A percentile compares a stretch with the other conserved stretches of the same genome.
phyloP scores from a whole-genome alignment of 1,140 invertebrate genomes.

The Achatina immaculata region DNA sequence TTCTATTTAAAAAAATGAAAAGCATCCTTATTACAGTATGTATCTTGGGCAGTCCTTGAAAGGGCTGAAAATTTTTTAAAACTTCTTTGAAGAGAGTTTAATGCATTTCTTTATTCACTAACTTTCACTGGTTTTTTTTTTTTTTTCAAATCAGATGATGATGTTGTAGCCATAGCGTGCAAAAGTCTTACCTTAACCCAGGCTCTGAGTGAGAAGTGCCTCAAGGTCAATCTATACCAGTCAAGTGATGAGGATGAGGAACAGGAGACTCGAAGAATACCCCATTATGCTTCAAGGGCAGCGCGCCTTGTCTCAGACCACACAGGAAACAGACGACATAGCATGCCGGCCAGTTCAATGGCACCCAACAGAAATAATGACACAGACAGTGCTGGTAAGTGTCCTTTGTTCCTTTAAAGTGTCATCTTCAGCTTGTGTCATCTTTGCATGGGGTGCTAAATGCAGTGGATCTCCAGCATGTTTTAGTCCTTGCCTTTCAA shows the following conservation, averaged over 20 bases:
- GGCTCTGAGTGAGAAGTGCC: slow-evolving; percentile 48
- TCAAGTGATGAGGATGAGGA: slow-evolving; percentile 49
- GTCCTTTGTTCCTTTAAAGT: no score
- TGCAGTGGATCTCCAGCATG: no score
- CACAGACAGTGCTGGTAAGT: slow-evolving; percentile 17
- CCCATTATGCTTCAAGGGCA: neutral
- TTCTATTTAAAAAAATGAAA: no score
- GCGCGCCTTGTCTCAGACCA: neutral
- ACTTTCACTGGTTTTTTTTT: no score
- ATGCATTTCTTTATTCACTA: no score
- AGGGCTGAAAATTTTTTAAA: no score
- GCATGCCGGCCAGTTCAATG: slow-evolving; percentile 5
- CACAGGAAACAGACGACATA: slow-evolving; percentile 11
- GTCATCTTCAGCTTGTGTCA: no score
- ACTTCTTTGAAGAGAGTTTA: no score
- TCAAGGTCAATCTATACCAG: slow-evolving; percentile 41
- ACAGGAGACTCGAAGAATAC: slow-evolving; percentile 16
- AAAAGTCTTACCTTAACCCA: slow-evolving; percentile 49
- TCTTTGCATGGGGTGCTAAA: no score
- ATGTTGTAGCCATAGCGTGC: slow-evolving; percentile 46
- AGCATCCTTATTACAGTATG: no score
- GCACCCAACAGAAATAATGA: slow-evolving; percentile 11
- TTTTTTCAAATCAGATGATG: slow-evolving; percentile 20
- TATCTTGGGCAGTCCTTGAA: no score
- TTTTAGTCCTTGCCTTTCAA: no score